Conservation (phyloP, 2,113 vertebrate genomes). For the Micronycteris hirsuta region DNA sequence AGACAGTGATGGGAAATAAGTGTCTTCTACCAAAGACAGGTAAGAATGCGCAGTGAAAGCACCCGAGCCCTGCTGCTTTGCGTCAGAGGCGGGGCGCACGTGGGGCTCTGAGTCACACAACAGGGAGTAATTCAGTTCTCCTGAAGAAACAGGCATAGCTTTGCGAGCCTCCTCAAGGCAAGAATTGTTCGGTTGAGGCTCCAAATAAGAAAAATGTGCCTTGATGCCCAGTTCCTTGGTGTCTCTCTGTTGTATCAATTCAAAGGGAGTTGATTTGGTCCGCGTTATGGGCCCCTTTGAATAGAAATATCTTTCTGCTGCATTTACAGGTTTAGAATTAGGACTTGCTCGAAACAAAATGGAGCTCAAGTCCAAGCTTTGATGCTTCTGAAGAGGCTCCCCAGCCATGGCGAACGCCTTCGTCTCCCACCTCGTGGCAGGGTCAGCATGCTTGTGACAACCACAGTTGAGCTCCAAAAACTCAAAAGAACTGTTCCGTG, state of each 20-base stretch:
- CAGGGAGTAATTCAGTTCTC: slow-evolving; percentile 28
- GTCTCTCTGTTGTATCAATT: slow-evolving; percentile 42
- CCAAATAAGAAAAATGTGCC: not conserved
- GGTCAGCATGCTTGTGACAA: slow-evolving; percentile 25
- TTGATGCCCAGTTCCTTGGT: not conserved
- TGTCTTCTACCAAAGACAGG: slow-evolving; percentile 77
- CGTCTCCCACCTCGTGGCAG: rapidly evolving
- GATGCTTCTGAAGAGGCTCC: slow-evolving; percentile 70
- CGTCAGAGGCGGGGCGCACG: not conserved
- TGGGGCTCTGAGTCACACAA: rapidly evolving
- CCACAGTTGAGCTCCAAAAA: slow-evolving; percentile 63
- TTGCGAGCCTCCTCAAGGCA: not conserved
- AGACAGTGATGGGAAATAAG: slow-evolving; percentile 78
- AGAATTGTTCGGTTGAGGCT: not conserved
- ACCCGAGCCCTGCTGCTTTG: not conserved
- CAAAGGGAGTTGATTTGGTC: slow-evolving; percentile 78
- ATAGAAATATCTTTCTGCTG: not conserved
- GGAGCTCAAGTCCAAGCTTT: slow-evolving; percentile 73
- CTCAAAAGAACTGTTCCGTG: slow-evolving; percentile 70
- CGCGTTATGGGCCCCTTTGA: slow-evolving; percentile 65
- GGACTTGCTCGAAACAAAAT: not conserved
- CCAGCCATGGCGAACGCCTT: not conserved
- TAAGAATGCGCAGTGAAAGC: not conserved
- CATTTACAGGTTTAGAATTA: not conserved
- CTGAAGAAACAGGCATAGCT: not conserved